Conservation (phyloP, 2,888 invertebrate genomes). For the Trichogramma evanescens region DNA sequence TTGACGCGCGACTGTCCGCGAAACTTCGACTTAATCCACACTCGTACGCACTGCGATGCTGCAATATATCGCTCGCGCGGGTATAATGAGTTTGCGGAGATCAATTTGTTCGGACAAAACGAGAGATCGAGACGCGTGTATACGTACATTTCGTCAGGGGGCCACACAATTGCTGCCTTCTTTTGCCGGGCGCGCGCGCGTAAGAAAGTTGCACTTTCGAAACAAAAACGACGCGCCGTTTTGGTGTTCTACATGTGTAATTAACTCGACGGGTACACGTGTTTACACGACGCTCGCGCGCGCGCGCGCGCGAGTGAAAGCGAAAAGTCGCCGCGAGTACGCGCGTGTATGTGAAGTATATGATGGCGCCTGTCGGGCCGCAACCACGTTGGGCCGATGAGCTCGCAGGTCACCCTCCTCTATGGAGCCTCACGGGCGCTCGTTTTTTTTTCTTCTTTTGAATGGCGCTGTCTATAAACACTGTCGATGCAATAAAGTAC, state of each 20-base stretch:
- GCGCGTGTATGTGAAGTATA: not conserved
- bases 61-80: too few species aligned
- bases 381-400: not conserved
- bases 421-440: not conserved
- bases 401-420: slow-evolving; percentile 1
- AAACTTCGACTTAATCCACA: too few species aligned
- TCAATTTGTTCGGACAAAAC: too few species aligned
- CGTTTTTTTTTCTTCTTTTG: not conserved
- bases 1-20: too few species aligned
- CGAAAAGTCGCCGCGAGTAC: not conserved
- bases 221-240: not conserved
- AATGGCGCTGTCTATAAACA: too few species aligned
- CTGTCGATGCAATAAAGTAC: too few species aligned
- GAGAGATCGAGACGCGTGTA: too few species aligned
- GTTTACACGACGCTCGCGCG: slow-evolving; percentile 2
- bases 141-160: too few species aligned
- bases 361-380: slow-evolving; percentile 1
- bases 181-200: not conserved
- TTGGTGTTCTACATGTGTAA: slow-evolving; percentile 20
- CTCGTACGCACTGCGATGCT: too few species aligned
- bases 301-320: slow-evolving; percentile 13
- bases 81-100: too few species aligned
- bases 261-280: slow-evolving; percentile 15
- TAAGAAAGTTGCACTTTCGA: not conserved
- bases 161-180: not conserved